Conservation (phyloP, 2,113 vertebrate genomes). For the Otocyon megalotis region DNA sequence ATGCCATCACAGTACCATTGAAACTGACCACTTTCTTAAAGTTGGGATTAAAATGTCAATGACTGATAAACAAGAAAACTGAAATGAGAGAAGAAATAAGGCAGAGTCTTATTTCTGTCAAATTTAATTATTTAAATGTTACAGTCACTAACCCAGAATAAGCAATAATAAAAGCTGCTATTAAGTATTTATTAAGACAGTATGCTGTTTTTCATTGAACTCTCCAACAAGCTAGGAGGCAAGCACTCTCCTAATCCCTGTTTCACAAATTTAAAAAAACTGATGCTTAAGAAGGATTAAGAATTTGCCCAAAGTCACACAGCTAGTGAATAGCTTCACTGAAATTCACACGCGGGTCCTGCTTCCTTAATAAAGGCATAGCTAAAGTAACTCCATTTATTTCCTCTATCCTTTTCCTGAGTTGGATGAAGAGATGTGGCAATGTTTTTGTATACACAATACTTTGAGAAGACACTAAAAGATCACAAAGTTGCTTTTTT, state of each 20-base stretch:
- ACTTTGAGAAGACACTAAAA: neutral
- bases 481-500: neutral
- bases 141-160: slow-evolving; percentile 27
- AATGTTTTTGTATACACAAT: neutral
- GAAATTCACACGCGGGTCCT: neutral
- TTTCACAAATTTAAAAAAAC: neutral
- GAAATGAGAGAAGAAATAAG: neutral
- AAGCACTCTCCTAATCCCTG: neutral
- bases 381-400: neutral
- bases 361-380: neutral
- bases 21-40: slow-evolving; percentile 29
- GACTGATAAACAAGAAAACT: slow-evolving; percentile 30
- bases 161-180: slow-evolving; percentile 25
- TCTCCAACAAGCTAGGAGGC: neutral
- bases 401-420: neutral
- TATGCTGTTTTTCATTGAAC: neutral
- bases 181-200: neutral
- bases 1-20: neutral
- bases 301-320: neutral
- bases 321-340: neutral
- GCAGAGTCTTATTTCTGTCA: neutral
- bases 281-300: slow-evolving; percentile 13
- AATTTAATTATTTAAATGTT: slow-evolving; percentile 29
- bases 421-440: neutral
- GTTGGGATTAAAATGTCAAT: slow-evolving; percentile 41